Evolutionary conservation across 2,797 vertebrate genomes (phyloP).

Genomic region (Microchirus variegatus): DNA sequence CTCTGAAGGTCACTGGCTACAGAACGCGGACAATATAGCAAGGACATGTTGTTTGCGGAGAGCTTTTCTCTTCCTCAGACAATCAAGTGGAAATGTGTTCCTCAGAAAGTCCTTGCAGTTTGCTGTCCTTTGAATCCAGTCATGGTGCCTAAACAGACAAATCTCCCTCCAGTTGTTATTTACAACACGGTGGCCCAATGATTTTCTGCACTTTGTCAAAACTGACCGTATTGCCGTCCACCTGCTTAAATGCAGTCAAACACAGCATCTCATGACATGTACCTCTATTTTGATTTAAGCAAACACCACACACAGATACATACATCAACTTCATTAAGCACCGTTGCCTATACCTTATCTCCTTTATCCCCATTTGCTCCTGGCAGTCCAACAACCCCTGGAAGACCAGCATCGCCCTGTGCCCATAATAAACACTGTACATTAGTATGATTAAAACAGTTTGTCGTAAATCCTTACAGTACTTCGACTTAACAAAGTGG

Average conservation of each 20-base stretch:
- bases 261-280: slow-evolving; percentile 3
- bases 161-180: slow-evolving; percentile 10
- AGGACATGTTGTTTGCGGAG: slow-evolving; percentile 19
- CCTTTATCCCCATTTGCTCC: slow-evolving; percentile 86
- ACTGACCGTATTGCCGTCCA: neutral
- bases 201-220: slow-evolving; percentile 15
- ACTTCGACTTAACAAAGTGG: neutral
- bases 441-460: slow-evolving; percentile 7
- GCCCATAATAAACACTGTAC: slow-evolving; percentile 28
- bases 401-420: slow-evolving; percentile 86
- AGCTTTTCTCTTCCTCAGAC: slow-evolving; percentile 17
- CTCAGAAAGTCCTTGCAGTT: slow-evolving; percentile 20
- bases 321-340: slow-evolving; percentile 12
- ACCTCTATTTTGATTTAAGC: slow-evolving; percentile 2
- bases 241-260: slow-evolving; percentile 3
- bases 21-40: slow-evolving; percentile 22
- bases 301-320: neutral
- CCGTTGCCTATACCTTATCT: slow-evolving; percentile 85
- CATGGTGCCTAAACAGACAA: slow-evolving; percentile 7
- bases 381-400: slow-evolving; percentile 79
- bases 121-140: slow-evolving; percentile 17
- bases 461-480: neutral
- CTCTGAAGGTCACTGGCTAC: slow-evolving; percentile 24
- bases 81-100: slow-evolving; percentile 38
- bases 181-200: slow-evolving; percentile 4